Conservation (phyloP, 2,797 vertebrate species). For the Typhlichthys eigenmanni region DNA sequence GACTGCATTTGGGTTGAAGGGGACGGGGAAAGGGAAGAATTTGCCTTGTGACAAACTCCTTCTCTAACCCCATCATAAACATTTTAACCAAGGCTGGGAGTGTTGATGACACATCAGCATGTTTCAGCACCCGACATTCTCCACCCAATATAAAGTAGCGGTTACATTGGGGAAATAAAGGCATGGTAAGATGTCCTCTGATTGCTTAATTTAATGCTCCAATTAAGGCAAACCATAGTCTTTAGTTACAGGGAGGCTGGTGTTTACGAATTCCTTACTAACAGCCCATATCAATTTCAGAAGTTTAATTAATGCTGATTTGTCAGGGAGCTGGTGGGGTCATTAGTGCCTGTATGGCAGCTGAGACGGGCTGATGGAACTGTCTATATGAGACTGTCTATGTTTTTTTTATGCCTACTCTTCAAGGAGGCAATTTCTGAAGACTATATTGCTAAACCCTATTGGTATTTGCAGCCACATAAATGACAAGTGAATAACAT, state of each 20-base stretch:
- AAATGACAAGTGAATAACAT: too few relatives aligned
- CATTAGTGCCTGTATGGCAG: constrained; percentile 48
- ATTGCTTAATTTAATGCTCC: constrained; percentile 47
- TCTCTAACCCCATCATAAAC: constrained; percentile 62
- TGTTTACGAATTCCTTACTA: constrained; percentile 56
- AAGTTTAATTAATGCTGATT: constrained; percentile 66
- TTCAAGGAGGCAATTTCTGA: constrained; percentile 23
- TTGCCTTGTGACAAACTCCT: constrained; percentile 57
- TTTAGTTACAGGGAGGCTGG: constrained; percentile 23
- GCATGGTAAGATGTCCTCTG: constrained; percentile 38
- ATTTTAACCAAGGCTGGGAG: constrained; percentile 36
- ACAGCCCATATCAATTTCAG: constrained; percentile 48
- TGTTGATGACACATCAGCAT: constrained; percentile 59
- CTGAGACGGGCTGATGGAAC: constrained; percentile 28
- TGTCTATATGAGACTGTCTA: constrained; percentile 11
- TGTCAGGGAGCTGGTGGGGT: constrained; percentile 36
- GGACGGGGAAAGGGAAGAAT: constrained; percentile 45
- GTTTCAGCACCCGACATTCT: constrained; percentile 52
- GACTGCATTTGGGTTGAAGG: constrained; percentile 34
- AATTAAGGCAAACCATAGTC: constrained; percentile 39
- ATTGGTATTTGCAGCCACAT: background rate
- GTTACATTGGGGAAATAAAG: constrained; percentile 50
- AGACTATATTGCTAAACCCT: constrained; percentile 16
- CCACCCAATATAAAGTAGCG: constrained; percentile 59
- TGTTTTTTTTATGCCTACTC: constrained; percentile 36